Conservation (phyloP, 2,888 invertebrate species). For the Dicroscelio sp. region DNA sequence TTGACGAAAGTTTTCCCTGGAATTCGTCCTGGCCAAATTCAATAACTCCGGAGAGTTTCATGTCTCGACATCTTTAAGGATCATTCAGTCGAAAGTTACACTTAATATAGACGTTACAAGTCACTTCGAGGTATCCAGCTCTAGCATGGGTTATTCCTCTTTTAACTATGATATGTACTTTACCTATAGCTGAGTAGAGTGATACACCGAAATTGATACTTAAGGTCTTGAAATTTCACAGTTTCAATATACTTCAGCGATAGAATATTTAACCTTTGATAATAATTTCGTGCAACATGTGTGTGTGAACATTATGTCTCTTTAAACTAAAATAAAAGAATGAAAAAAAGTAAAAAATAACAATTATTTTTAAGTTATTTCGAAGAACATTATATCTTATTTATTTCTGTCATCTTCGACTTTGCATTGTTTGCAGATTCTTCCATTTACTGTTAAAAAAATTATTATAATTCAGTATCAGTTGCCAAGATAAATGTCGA, state of each 20-base stretch:
- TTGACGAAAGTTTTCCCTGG: constrained; percentile 12
- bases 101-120: constrained; percentile 67
- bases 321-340: too few species aligned
- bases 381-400: too few species aligned
- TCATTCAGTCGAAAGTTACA: constrained; percentile 65
- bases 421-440: too few species aligned
- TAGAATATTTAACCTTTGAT: constrained; percentile 10
- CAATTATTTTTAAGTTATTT: too few species aligned
- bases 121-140: constrained; percentile 54
- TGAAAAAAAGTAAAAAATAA: too few species aligned
- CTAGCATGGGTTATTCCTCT: constrained; percentile 3
- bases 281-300: too few species aligned
- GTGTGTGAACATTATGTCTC: too few species aligned
- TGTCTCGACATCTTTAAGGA: constrained; percentile 62
- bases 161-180: constrained; percentile 58
- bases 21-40: constrained; percentile 44
- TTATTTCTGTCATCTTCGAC: too few species aligned
- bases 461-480: too few species aligned
- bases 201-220: constrained; percentile 62
- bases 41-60: constrained; percentile 56
- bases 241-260: constrained; percentile 41
- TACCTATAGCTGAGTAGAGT: constrained; percentile 38
- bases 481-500: too few species aligned
- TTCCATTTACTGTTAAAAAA: too few species aligned
- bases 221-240: constrained; percentile 13